Evolutionary conservation across 2,113 vertebrate genomes (phyloP).

Genomic region (Labrus mixtus): DNA sequence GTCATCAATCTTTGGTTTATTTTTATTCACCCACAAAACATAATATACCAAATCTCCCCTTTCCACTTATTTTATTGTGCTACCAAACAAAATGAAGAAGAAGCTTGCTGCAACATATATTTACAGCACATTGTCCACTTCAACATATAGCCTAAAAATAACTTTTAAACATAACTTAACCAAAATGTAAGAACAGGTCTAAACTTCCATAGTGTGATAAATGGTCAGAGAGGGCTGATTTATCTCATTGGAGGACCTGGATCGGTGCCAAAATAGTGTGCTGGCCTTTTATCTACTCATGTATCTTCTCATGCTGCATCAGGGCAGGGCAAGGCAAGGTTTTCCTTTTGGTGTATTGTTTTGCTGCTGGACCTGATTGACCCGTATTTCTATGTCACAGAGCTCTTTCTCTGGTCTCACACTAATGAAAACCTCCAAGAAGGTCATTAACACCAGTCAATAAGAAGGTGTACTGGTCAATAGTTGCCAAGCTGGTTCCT

Average conservation of each 20-base stretch:
- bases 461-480: slow-evolving; percentile 25
- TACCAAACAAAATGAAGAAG: not conserved
- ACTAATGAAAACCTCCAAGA: slow-evolving; percentile 41
- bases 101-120: not conserved
- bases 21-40: no score
- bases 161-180: not conserved
- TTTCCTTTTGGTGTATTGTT: slow-evolving; percentile 17
- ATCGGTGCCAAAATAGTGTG: not conserved
- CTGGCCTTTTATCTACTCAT: not conserved
- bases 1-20: not conserved
- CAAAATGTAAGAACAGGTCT: not conserved
- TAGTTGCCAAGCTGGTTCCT: slow-evolving; percentile 29
- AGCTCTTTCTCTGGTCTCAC: not conserved
- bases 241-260: not conserved
- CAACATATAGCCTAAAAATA: not conserved
- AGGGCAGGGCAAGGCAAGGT: not conserved
- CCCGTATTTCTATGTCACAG: not conserved
- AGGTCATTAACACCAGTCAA: slow-evolving; percentile 34
- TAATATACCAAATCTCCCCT: not conserved
- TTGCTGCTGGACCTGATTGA: slow-evolving; percentile 28
- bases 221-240: not conserved
- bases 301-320: slow-evolving; percentile 1
- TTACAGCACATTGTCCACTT: not conserved
- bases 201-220: no score
- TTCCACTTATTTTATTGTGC: not conserved